Conservation (phyloP, 2,888 invertebrate species). For the Erebia ligea region DNA sequence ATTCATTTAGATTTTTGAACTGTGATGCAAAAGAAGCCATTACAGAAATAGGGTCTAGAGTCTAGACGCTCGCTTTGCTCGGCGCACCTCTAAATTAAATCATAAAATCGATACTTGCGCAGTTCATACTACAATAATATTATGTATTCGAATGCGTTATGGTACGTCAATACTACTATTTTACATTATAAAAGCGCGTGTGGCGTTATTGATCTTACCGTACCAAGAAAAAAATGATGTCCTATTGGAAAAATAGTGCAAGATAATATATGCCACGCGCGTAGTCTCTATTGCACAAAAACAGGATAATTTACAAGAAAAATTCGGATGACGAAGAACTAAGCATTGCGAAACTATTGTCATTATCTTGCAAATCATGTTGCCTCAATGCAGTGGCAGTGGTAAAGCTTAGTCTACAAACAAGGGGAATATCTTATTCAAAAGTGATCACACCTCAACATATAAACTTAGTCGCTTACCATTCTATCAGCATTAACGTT, state of each 20-base stretch:
- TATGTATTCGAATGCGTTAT: neutral
- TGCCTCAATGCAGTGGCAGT: slow-evolving; percentile 8
- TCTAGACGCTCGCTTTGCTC: neutral
- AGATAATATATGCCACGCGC: slow-evolving; percentile 27
- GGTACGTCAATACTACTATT: neutral
- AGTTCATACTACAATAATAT: neutral
- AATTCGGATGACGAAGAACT: slow-evolving; percentile 19
- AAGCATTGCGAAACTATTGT: slow-evolving; percentile 18
- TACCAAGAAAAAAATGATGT: neutral
- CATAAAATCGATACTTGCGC: neutral
- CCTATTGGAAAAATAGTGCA: neutral
- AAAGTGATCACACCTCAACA: too few species aligned
- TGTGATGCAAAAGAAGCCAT: neutral
- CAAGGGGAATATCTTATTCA: neutral
- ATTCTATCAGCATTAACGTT: neutral
- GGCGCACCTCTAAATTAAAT: neutral
- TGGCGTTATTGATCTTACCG: neutral
- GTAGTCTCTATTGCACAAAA: slow-evolving; percentile 17
- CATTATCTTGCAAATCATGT: slow-evolving; percentile 29
- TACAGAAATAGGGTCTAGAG: neutral
- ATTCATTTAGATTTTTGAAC: too few species aligned
- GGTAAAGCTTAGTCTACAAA: slow-evolving; percentile 9
- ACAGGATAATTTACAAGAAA: slow-evolving; percentile 27
- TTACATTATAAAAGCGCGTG: neutral
- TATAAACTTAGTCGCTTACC: too few species aligned